phyloP scores from a whole-genome alignment of 2,888 invertebrate genomes.

The Neocrepidodera transversa region DNA sequence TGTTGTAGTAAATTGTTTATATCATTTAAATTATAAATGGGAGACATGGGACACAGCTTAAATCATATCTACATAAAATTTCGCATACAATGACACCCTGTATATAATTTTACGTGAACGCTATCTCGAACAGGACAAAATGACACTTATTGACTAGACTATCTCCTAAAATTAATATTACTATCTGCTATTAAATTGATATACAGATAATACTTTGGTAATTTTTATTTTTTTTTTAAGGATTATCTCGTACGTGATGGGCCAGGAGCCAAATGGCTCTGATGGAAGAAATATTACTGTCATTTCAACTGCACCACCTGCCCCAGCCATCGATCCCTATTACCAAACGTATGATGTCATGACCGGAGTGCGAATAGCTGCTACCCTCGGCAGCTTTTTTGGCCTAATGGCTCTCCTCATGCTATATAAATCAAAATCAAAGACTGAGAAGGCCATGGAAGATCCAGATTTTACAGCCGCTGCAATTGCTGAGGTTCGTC shows the following conservation, averaged over 20 bases:
- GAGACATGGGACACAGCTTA: too few species aligned
- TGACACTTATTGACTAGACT: too few species aligned
- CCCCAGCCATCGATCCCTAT: constrained; percentile 61
- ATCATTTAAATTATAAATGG: too few species aligned
- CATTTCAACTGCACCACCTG: constrained; percentile 40
- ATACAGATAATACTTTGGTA: too few species aligned
- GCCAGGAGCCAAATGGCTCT: constrained; percentile 55
- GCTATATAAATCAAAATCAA: constrained; percentile 87
- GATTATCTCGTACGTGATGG: constrained; percentile 53
- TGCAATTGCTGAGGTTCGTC: constrained; percentile 47
- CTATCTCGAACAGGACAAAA: too few species aligned
- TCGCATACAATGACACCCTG: too few species aligned
- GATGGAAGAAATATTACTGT: constrained; percentile 48
- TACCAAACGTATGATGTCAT: constrained; percentile 92
- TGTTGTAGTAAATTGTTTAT: too few species aligned
- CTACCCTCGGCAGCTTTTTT: constrained; percentile 90
- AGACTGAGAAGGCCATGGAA: constrained; percentile 75
- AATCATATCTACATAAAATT: too few species aligned
- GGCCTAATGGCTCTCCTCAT: constrained; percentile 92
- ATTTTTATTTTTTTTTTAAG: constrained; percentile 48
- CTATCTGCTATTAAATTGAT: too few species aligned
- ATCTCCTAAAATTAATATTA: too few species aligned
- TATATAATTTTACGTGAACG: too few species aligned
- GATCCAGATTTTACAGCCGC: constrained; percentile 82
- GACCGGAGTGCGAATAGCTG: constrained; percentile 92